Conservation (phyloP, 2,888 invertebrate genomes). For the Euproctis similis region DNA sequence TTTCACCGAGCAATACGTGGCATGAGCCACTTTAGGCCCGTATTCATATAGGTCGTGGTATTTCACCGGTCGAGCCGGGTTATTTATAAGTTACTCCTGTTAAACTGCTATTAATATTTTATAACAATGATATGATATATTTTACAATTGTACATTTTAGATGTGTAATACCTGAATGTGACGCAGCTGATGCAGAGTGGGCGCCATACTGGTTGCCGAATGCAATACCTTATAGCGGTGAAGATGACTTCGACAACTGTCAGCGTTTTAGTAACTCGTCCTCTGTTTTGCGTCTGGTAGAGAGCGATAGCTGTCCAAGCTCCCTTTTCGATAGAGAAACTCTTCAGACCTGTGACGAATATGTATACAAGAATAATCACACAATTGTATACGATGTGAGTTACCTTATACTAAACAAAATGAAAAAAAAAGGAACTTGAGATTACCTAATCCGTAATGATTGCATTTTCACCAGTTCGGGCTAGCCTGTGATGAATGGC, state of each 20-base stretch:
- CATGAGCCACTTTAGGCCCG: too few species aligned
- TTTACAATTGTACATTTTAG: too few species aligned
- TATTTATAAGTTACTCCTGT: too few species aligned
- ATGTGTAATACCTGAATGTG: conserved; percentile 34
- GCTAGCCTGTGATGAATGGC: conserved; percentile 82
- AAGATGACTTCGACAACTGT: conserved; percentile 56
- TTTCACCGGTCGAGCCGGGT: too few species aligned
- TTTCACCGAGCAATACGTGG: too few species aligned
- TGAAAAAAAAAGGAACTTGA: neutral
- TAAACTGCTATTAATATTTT: too few species aligned
- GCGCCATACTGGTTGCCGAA: conserved; percentile 27
- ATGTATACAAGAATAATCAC: conserved; percentile 46
- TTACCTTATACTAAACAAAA: conserved; percentile 3
- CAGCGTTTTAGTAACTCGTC: conserved; percentile 43
- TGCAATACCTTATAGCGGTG: conserved; percentile 15
- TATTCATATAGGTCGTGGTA: too few species aligned
- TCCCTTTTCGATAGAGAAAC: conserved; percentile 34
- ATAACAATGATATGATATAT: too few species aligned
- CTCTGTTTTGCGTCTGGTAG: neutral
- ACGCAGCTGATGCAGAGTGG: conserved; percentile 31
- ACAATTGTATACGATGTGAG: conserved; percentile 59
- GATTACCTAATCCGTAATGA: neutral
- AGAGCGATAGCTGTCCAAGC: conserved; percentile 36
- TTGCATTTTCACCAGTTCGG: conserved; percentile 61
- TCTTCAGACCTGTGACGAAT: conserved; percentile 34